These are phyloP conservation scores for Apodemia zela DNA, from an alignment of 2,888 invertebrate species.

Conservation along the genomic window DNA sequence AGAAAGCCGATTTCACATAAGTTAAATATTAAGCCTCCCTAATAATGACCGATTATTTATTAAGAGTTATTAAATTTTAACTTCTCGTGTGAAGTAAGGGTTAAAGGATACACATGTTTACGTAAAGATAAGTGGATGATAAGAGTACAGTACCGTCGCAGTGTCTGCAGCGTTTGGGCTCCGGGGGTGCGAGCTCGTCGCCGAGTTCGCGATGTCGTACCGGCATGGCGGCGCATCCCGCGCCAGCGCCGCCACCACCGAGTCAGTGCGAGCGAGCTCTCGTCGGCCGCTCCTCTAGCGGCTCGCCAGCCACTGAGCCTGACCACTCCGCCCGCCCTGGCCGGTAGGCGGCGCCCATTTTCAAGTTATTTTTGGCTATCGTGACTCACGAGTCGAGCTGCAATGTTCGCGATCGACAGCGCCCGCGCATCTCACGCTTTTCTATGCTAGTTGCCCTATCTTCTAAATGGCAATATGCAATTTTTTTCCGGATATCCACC, in stretches of 20 bases:
- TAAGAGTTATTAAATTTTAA: conserved; percentile 38
- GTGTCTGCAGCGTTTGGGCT: conserved; percentile 95
- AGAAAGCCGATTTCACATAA: conserved; percentile 62
- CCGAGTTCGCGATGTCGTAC: conserved; percentile 80
- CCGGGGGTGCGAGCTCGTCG: conserved; percentile 83
- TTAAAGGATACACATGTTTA: conserved; percentile 6
- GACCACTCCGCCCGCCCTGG: conserved; percentile 72
- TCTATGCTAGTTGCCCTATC: conserved; percentile 37
- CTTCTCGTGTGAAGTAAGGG: too few species aligned
- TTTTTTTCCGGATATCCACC: not conserved
- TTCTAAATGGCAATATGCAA: not conserved
- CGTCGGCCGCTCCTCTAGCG: conserved; percentile 68
- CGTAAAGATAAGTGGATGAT: not conserved
- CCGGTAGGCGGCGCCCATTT: conserved; percentile 78
- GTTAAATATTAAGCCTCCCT: conserved; percentile 61
- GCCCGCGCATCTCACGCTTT: conserved; percentile 68
- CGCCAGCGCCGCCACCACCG: conserved; percentile 73
- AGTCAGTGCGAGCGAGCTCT: conserved; percentile 59
- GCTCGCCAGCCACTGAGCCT: conserved; percentile 76
- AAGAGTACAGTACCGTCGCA: conserved; percentile 88
- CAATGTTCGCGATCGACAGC: conserved; percentile 51
- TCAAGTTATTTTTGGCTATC: conserved; percentile 69
- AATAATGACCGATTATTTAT: conserved; percentile 73
- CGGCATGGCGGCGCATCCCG: conserved; percentile 81
- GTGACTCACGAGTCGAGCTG: conserved; percentile 71